phyloP scores from a whole-genome alignment of 2,113 vertebrate genomes.

The Saguinus imperator region DNA sequence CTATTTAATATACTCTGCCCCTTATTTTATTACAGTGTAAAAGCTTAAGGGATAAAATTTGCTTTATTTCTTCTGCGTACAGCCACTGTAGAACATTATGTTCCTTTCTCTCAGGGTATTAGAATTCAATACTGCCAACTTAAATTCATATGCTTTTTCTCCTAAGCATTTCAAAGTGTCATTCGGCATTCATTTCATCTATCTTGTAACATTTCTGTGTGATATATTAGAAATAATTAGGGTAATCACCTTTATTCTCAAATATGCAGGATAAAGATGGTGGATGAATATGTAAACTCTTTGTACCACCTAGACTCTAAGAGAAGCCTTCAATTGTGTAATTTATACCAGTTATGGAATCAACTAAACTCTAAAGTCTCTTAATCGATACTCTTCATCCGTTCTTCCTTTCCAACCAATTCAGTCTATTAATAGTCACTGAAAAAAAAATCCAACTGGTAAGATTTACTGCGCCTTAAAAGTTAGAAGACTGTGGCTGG shows the following conservation, averaged over 20 bases:
- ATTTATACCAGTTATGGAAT: background rate
- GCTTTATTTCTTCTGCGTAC: background rate
- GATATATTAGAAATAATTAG: background rate
- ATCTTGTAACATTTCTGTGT: background rate
- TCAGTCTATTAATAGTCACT: background rate
- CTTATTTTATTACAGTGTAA: background rate
- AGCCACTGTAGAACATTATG: background rate
- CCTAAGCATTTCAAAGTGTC: conserved; percentile 1
- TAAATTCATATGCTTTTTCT: background rate
- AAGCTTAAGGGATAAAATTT: background rate
- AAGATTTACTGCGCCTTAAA: background rate
- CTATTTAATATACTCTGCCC: background rate
- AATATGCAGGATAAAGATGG: background rate
- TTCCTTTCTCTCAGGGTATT: background rate
- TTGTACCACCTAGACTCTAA: background rate
- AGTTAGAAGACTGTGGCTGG: no score
- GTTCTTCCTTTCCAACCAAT: background rate
- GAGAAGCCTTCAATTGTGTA: background rate
- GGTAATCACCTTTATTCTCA: background rate
- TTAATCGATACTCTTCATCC: background rate
- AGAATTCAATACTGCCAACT: conserved; percentile 13
- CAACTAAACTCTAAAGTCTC: background rate
- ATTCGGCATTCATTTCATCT: background rate
- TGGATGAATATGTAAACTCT: background rate
- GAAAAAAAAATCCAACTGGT: background rate